Percentiles rank a stretch among this genome's conserved stretches.
Conservation (phyloP, 2,888 invertebrate genomes). For the Dusona sp. region DNA sequence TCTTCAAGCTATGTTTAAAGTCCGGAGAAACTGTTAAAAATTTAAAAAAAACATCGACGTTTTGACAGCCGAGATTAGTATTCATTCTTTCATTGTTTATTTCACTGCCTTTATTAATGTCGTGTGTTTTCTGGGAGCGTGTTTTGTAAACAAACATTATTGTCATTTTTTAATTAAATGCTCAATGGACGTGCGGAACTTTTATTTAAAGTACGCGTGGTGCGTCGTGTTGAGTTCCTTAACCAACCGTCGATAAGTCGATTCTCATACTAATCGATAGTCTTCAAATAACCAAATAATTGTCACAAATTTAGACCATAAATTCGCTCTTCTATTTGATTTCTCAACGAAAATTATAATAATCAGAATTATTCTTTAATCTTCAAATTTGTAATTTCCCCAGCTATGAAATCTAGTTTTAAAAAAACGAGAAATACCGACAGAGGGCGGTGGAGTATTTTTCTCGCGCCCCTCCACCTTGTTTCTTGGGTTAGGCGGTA, state of each 20-base stretch:
- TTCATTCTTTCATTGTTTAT: neutral
- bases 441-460: neutral
- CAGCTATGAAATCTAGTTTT: neutral
- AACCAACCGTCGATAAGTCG: neutral
- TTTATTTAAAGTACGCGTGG: neutral
- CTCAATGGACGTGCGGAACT: neutral
- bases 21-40: neutral
- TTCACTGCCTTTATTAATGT: neutral
- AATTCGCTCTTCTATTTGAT: neutral
- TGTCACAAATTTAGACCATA: neutral
- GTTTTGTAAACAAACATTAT: conserved; percentile 12
- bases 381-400: too few relatives aligned
- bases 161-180: neutral
- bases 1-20: neutral
- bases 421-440: neutral
- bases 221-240: neutral
- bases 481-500: conserved; percentile 16
- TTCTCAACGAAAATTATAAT: too few relatives aligned
- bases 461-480: neutral
- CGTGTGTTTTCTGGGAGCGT: neutral
- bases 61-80: neutral
- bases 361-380: too few relatives aligned
- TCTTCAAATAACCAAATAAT: neutral
- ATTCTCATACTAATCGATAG: neutral
- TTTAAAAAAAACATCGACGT: neutral